Base-by-base conservation (phyloP, 1,140 invertebrate species). In the Chlorops oryzae region DNA sequence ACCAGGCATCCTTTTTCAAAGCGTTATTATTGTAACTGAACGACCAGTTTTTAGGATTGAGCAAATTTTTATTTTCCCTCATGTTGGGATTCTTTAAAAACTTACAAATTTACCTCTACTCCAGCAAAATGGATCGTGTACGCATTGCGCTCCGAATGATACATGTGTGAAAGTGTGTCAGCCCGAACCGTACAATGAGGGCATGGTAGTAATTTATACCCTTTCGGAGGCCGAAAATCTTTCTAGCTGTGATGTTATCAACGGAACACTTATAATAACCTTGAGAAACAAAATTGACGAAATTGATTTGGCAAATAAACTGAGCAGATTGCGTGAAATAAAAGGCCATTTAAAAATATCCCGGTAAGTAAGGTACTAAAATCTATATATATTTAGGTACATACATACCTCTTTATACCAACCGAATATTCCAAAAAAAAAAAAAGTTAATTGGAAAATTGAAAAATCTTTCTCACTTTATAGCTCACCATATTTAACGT, bases 181-280 rank as follows among this genome's bases (percentile, higher is more conserved):
- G 0, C 49, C 63, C 2, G 57, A 63, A 1, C n/a, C n/a, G n/a
- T 32, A 20, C 1, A 13, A 32, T 3, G 41, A 58, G 3, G 22
- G 35, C 7, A 25, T 40, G 2, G 44, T 63, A 5, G 37, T n/a
- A 18, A 52, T 65, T 20, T 51, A 61, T 42, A 65, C 54, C 32
- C 43, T 65, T n/a, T 61, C 45, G 5, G 59, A 70, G 51, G 60
- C 60, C 0, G 59, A 66, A 6, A 47, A 58, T 6, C 23, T 70
- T 15, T 57, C 53, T 5, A 66, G 66, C 21, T 70, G 66, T 21
- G 54, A 66, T 37, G 57, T 63, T n/a, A 34, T 62, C 6, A 67
- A 70, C 32, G 43, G 55, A 15, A 67, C 59, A 28, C 43, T 70
- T 5, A 39, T 59, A 4, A 62, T 70, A 6, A 55, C 52, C 32